Base-by-base conservation (phyloP, 2,113 vertebrate species). In the Megaleporinus macrocephalus region DNA sequence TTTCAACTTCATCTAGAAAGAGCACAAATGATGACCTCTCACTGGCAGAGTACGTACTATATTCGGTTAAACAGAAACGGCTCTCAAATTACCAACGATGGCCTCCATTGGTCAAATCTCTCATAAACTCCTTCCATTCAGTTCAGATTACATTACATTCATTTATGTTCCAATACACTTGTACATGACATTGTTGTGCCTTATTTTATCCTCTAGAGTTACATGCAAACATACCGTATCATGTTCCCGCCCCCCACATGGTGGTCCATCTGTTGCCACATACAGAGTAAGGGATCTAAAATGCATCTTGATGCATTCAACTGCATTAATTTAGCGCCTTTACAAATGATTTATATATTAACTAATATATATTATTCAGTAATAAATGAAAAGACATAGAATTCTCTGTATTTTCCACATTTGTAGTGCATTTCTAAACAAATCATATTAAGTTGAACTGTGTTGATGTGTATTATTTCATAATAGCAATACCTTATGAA, bases 211-310 rank as follows among this genome's bases (percentile, higher is more conserved):
- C 59, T 63, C 14, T 29, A 33, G 29, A 66, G 33, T 33, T 22
- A 14, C 53, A 55, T 20, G 13, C 53, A 55, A 22, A 55, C 22
- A 4, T 16, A 22, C 18, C 2, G 62, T 18, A 30, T 16, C 29
- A 30, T 65, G 74, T 7, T 24, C 6, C 16, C 10, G 18, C 11
- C 73, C 73, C 20, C 53, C 20, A 4, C 51, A 49, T 22, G 15
- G 47, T 47, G 70, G 30, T 16, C 61, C 72, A 73, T 68, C 71
- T 75, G 29, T 66, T 81, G 14, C 47, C 15, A 53, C 2, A 30
- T 66, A 66, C 29, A 27, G 5, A 75, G 49, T 3, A 51, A 15
- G 16, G 16, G 49, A 1, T 14, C 5, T 2, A 55, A 55, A 55
- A 55, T 22, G 53, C 53, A 22, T 55, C 51, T 20, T 4, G 18